Percentiles rank a stretch among this genome's conserved stretches.
Evolutionary conservation across 2,888 invertebrate species (phyloP).

Genomic region (Meiosimyza decipiens): DNA sequence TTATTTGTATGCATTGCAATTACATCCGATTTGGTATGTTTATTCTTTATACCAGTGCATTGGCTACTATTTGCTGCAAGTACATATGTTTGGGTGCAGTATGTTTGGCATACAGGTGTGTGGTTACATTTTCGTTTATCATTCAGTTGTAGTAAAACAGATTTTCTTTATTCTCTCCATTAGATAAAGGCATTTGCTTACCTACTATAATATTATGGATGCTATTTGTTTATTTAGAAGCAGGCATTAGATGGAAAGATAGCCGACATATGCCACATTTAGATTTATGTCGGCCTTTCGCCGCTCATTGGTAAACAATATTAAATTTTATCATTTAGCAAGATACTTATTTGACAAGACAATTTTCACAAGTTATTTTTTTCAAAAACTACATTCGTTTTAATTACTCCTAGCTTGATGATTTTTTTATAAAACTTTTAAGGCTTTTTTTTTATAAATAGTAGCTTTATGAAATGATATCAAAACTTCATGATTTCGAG

Average conservation of each 20-base stretch:
- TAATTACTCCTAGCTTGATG: no score
- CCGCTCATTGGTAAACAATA: constrained; percentile 87
- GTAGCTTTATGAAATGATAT: no score
- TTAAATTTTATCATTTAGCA: not conserved
- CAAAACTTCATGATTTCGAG: no score
- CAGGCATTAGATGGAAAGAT: constrained; percentile 85
- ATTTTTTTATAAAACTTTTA: no score
- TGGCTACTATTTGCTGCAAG: constrained; percentile 98
- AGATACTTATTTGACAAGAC: not conserved
- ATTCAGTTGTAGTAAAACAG: not conserved
- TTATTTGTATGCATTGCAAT: constrained; percentile 98
- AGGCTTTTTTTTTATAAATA: no score
- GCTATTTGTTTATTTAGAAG: constrained; percentile 94
- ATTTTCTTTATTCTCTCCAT: constrained; percentile 56
- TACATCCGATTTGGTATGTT: constrained; percentile 98
- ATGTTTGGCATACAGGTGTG: constrained; percentile 95
- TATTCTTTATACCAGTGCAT: constrained; percentile 98
- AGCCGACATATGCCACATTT: constrained; percentile 86
- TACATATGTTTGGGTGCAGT: constrained; percentile 99
- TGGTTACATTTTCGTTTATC: constrained; percentile 11
- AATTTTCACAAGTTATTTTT: no score
- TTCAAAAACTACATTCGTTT: no score
- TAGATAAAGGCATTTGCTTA: constrained; percentile 92
- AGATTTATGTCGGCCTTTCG: constrained; percentile 94
- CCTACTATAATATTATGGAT: constrained; percentile 95